Evolutionary conservation across 2,888 invertebrate genomes (phyloP).

Genomic region (Apamea anceps): DNA sequence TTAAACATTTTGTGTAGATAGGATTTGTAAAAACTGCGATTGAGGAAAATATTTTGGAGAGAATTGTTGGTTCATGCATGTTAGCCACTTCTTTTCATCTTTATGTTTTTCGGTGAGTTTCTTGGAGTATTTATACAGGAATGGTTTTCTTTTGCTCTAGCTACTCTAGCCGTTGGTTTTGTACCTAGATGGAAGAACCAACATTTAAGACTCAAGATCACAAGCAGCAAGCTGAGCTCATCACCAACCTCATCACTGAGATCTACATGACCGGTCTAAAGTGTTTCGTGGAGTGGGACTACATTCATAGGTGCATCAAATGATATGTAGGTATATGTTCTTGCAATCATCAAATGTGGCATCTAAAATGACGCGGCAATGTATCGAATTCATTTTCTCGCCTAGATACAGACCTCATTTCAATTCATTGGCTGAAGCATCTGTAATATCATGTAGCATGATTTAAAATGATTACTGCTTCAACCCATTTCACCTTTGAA

Average conservation of each 20-base stretch:
- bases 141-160: background rate
- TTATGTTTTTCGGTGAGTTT: constrained; percentile 4
- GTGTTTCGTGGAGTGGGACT: background rate
- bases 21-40: constrained; percentile 66
- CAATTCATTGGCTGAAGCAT: constrained; percentile 1
- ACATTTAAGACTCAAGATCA: background rate
- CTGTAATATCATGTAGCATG: background rate
- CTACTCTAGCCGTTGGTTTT: background rate
- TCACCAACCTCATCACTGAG: background rate
- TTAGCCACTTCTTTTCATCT: constrained; percentile 35
- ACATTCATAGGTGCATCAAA: too few relatives aligned
- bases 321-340: background rate
- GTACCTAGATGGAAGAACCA: background rate
- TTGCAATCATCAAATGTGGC: background rate
- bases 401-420: background rate
- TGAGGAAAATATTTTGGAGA: constrained; percentile 52
- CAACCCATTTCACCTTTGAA: background rate
- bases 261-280: background rate
- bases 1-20: constrained; percentile 68
- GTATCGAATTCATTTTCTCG: background rate
- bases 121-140: background rate
- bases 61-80: constrained; percentile 33
- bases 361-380: background rate
- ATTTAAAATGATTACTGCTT: background rate
- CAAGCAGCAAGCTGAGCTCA: background rate